A percentile compares a stretch with the other conserved stretches of the same genome.
These are phyloP conservation scores for Smutsia temminckii DNA, from an alignment of 2,797 vertebrate genomes.

Conservation along the genomic window DNA sequence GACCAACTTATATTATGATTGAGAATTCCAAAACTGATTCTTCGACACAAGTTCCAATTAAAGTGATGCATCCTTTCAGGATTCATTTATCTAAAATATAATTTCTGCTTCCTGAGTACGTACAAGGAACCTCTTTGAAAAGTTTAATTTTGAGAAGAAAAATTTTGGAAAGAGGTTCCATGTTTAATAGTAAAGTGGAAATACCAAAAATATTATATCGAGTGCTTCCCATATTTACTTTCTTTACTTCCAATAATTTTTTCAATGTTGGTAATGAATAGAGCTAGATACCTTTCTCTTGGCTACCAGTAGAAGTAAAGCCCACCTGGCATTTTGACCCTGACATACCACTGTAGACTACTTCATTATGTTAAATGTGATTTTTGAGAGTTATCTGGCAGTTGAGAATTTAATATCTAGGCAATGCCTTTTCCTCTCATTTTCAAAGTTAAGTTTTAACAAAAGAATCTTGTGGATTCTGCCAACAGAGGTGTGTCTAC, in stretches of 20 bases:
- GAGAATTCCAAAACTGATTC: background rate
- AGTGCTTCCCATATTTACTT: background rate
- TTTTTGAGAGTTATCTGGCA: background rate
- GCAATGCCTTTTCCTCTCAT: background rate
- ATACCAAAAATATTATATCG: background rate
- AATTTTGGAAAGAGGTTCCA: background rate
- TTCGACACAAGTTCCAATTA: background rate
- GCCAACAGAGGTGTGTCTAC: background rate
- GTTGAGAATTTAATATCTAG: background rate
- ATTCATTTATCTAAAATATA: background rate
- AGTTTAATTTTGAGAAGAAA: slow-evolving; percentile 10
- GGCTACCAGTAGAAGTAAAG: background rate
- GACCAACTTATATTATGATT: too few relatives aligned
- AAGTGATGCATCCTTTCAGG: background rate
- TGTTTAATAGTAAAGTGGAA: slow-evolving; percentile 3
- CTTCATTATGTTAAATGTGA: background rate
- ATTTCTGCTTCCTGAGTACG: background rate
- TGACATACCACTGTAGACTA: background rate
- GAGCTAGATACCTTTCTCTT: background rate
- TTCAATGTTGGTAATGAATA: background rate
- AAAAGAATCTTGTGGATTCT: background rate
- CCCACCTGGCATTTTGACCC: background rate
- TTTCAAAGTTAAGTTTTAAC: background rate
- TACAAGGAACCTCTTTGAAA: background rate
- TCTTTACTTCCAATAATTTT: background rate